Evolutionary conservation across 2,113 vertebrate species (phyloP), one percentile per base, ranked within the genome.

Genomic region (Eubucco bourcierii): DNA sequence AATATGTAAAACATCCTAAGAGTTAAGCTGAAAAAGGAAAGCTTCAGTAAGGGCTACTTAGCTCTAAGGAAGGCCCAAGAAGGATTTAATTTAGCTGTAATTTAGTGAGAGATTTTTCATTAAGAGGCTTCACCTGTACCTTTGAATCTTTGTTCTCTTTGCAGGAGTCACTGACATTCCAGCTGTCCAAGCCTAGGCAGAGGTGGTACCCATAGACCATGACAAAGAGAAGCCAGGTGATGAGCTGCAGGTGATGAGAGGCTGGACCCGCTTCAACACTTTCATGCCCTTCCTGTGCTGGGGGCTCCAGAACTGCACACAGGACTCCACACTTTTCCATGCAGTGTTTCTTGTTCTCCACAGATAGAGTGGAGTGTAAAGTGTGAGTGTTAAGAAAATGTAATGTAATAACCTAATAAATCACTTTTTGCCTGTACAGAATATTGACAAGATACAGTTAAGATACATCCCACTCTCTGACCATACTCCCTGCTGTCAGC

Each of bases 11-110:
- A 33, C 15, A 55, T 84, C 24, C n/a, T 41, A 80, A 93, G 82
- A 74, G 68, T 74, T 95, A 85, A 93, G 31, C 41, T 80, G 52
- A 63, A 77, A 90, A 92, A 76, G 4, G 50, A 90, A 67, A 93
- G 25, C 61, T 81, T 87, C 75, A 52, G n/a, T 39, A 87, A 61
- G 19, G 64, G 56, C 46, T 66, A 11, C 37, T 47, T 79, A 59
- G 44, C 31, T 76, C 59, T 60, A 44, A 79, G 28, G n/a, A 70
- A 94, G 28, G 28, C 87, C 60, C 55, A 66, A 70, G 67, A 59
- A 66, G 52, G 46, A 59, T 89, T 89, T 84, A 1, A 46, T 84
- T 75, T 52, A 76, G 25, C 63, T 64, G 76, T 82, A 76, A 64
- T 34, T n/a, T 14, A 73, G 27, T 5, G 18, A 64, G 21, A 61